Percentiles rank a stretch among this genome's conserved stretches.
Evolutionary conservation across 2,797 vertebrate species (phyloP).

Genomic region (Alectoris magna): DNA sequence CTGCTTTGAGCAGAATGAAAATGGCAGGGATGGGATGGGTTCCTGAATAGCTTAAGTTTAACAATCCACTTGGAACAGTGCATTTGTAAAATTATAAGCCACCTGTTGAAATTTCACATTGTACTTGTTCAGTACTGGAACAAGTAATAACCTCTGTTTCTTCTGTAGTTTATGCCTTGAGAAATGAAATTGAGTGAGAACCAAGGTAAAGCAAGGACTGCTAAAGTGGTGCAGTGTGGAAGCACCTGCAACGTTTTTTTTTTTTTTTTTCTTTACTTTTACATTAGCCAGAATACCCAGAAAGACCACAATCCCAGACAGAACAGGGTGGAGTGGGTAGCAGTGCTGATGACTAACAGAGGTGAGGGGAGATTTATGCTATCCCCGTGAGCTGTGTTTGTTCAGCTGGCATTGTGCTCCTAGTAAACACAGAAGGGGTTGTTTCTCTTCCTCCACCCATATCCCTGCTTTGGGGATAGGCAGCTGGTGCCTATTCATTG

Average conservation of each 20-base stretch:
- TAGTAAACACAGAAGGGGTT: conserved; percentile 49
- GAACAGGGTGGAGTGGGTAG: conserved; percentile 31
- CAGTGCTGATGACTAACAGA: conserved; percentile 42
- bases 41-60: conserved; percentile 33
- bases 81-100: background rate
- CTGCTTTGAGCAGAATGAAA: background rate
- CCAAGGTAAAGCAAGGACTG: conserved; percentile 10
- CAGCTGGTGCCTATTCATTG: background rate
- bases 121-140: conserved; percentile 48
- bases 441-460: conserved; percentile 34
- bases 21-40: background rate
- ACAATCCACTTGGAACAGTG: conserved; percentile 7
- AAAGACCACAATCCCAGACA: background rate
- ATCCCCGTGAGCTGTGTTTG: conserved; percentile 14
- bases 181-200: background rate
- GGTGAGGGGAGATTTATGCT: conserved; percentile 61
- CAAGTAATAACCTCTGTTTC: background rate
- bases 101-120: conserved; percentile 32
- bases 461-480: background rate
- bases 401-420: conserved; percentile 69
- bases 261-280: background rate
- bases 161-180: background rate
- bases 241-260: conserved; percentile 2
- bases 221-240: background rate
- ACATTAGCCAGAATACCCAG: background rate